phyloP scores from a whole-genome alignment of 2,797 vertebrate species.

The Holocentrus rufus region DNA sequence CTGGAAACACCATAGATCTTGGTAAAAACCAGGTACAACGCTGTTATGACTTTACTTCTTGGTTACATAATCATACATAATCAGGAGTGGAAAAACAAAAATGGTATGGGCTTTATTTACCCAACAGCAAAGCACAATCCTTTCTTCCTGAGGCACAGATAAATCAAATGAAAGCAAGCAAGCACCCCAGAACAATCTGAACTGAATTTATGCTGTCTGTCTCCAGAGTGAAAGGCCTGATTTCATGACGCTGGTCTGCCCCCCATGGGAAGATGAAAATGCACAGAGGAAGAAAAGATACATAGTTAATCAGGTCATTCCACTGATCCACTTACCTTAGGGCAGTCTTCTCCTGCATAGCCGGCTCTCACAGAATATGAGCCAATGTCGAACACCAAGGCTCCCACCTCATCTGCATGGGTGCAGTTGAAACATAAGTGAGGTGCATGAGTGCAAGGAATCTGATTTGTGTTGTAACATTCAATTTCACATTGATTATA shows the following conservation, averaged over 20 bases:
- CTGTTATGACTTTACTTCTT: too few relatives aligned
- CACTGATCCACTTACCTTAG: conserved; percentile 87
- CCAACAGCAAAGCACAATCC: conserved; percentile 12
- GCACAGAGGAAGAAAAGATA: conserved; percentile 60
- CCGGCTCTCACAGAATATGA: conserved; percentile 98
- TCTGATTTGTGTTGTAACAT: not conserved
- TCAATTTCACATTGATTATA: not conserved
- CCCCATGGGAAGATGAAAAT: conserved; percentile 48
- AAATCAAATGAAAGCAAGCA: conserved; percentile 27
- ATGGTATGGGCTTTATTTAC: not conserved
- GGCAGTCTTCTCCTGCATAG: conserved; percentile 98
- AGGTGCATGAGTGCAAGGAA: conserved; percentile 2
- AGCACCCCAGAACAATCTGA: conserved; percentile 57
- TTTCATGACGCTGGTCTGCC: conserved; percentile 64
- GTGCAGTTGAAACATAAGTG: not conserved
- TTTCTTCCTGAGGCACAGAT: conserved; percentile 15
- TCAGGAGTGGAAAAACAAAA: not conserved
- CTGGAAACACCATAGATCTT: not conserved
- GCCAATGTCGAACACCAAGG: conserved; percentile 98
- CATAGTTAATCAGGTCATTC: conserved; percentile 68
- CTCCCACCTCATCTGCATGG: conserved; percentile 95
- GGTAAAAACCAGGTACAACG: not conserved
- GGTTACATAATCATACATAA: too few relatives aligned
- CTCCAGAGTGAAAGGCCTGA: conserved; percentile 68
- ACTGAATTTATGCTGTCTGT: conserved; percentile 59